Evolutionary conservation across 92 coral and sea anemone species (phyloP).

Genomic region (Micromussa lordhowensis): DNA sequence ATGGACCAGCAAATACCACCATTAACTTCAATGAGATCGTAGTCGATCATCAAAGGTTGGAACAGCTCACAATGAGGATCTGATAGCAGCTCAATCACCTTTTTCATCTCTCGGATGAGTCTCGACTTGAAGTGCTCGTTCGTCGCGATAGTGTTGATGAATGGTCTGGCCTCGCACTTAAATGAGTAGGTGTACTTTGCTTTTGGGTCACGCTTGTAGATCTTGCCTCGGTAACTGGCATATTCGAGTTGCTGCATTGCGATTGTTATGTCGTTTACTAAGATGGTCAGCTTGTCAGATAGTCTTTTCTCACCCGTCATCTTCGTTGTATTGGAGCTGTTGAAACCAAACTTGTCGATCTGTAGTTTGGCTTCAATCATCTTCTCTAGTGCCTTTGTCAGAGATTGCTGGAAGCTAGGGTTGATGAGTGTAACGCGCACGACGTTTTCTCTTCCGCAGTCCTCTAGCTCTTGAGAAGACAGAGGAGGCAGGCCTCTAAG

Average conservation of each 20-base stretch:
- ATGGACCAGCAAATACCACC: conserved; percentile 12
- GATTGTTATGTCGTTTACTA: conserved; percentile 20
- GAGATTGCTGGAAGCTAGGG: background rate
- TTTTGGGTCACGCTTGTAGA: conserved; percentile 13
- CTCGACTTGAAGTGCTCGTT: conserved; percentile 24
- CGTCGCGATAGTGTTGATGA: conserved; percentile 17
- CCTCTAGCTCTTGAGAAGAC: background rate
- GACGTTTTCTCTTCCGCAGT: background rate
- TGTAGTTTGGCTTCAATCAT: background rate
- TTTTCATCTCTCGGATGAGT: background rate
- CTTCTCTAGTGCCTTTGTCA: background rate
- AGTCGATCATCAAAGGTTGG: conserved; percentile 5
- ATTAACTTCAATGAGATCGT: conserved; percentile 34
- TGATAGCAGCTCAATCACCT: conserved; percentile 14
- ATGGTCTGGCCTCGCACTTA: conserved; percentile 24
- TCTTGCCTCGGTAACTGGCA: conserved; percentile 30
- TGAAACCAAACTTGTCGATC: background rate
- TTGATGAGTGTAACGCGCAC: background rate
- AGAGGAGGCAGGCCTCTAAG: too few species aligned
- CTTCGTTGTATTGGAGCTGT: background rate
- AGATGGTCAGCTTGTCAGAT: background rate
- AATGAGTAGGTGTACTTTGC: conserved; percentile 35
- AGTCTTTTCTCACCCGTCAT: too few species aligned
- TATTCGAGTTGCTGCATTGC: conserved; percentile 26
- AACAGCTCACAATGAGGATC: conserved; percentile 15